Percentiles rank a stretch among this genome's conserved stretches.
Evolutionary conservation across 2,113 vertebrate species (phyloP).

Genomic region (Cynocephalus volans): DNA sequence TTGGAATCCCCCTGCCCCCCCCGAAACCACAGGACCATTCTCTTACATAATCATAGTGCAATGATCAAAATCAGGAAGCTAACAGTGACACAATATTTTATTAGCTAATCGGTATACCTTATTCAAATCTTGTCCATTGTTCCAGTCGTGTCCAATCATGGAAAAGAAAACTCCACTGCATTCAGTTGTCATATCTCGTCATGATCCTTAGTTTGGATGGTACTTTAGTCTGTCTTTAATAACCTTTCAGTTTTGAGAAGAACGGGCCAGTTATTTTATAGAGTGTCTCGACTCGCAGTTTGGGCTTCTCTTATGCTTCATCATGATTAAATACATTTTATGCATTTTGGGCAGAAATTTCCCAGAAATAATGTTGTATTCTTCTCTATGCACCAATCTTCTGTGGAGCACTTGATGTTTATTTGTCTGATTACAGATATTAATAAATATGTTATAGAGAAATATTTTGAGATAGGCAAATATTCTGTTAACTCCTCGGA

Average conservation of each 20-base stretch:
- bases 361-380: background rate
- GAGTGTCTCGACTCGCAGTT: background rate
- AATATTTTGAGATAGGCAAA: constrained; percentile 44
- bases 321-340: background rate
- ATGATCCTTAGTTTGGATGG: background rate
- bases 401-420: background rate
- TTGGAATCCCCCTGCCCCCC: background rate
- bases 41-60: background rate
- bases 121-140: background rate
- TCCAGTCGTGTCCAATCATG: background rate
- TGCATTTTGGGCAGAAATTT: background rate
- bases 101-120: background rate
- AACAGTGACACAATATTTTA: background rate
- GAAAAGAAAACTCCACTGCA: background rate
- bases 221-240: constrained; percentile 1
- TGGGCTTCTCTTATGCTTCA: background rate
- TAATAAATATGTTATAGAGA: background rate
- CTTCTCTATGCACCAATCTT: background rate
- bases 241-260: constrained; percentile 27
- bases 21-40: background rate
- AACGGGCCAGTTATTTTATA: constrained; percentile 29
- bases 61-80: background rate
- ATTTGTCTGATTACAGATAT: background rate
- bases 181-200: background rate
- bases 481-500: background rate